phyloP scores from a whole-genome alignment of 2,113 vertebrate genomes.

The Esox niger region DNA sequence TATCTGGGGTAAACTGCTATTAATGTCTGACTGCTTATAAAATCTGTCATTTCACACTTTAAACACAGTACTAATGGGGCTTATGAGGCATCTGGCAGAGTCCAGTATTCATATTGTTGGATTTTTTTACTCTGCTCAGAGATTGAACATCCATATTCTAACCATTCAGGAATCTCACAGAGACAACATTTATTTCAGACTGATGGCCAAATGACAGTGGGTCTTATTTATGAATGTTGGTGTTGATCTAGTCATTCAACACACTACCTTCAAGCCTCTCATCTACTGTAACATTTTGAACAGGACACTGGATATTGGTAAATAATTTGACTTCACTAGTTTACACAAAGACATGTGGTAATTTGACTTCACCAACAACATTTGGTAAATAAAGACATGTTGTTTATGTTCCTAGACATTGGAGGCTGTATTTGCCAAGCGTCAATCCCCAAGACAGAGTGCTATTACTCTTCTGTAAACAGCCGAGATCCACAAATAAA shows the following conservation, averaged over 20 bases:
- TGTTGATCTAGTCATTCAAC: conserved; percentile 5
- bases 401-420: too few relatives aligned
- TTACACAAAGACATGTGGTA: too few relatives aligned
- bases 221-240: background rate
- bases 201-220: background rate
- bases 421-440: too few relatives aligned
- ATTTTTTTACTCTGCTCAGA: conserved; percentile 37
- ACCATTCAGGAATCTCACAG: background rate
- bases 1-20: background rate
- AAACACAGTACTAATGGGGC: conserved; percentile 7
- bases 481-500: too few relatives aligned
- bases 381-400: too few relatives aligned
- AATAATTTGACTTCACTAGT: too few relatives aligned
- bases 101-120: conserved; percentile 36
- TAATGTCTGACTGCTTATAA: background rate
- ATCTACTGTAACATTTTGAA: background rate
- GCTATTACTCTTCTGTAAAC: too few relatives aligned
- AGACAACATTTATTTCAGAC: conserved; percentile 20
- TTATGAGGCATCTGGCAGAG: conserved; percentile 40
- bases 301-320: too few relatives aligned
- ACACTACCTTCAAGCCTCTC: background rate
- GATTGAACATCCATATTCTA: conserved; percentile 29
- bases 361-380: too few relatives aligned
- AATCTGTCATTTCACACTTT: background rate
- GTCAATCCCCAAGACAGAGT: too few relatives aligned